Percentiles rank a stretch among this genome's conserved stretches.
Evolutionary conservation across 2,797 vertebrate species (phyloP).

Genomic region (Amniataba percoides): DNA sequence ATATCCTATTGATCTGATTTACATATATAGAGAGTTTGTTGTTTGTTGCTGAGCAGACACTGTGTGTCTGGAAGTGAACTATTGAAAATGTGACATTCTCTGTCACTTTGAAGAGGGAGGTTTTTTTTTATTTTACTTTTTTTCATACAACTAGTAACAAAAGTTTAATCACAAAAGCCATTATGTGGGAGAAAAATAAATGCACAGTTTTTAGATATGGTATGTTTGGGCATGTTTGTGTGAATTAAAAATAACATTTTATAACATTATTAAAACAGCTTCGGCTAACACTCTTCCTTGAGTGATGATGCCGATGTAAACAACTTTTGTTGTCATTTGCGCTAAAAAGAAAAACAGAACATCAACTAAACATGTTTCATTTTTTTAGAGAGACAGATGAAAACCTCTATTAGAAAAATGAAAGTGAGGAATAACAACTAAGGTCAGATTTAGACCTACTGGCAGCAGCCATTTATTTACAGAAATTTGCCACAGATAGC

Average conservation of each 20-base stretch:
- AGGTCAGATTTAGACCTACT: no score
- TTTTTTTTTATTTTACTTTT: background rate
- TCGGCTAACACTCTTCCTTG: background rate
- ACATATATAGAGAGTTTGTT: conserved; percentile 85
- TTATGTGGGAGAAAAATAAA: background rate
- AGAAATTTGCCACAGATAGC: background rate
- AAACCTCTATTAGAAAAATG: background rate
- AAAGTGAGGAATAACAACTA: no score
- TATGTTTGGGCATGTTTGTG: background rate
- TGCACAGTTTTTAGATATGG: background rate
- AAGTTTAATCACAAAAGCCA: conserved; percentile 34
- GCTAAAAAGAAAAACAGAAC: background rate
- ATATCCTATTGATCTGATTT: conserved; percentile 89
- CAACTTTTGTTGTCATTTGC: no score
- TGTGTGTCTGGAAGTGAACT: conserved; percentile 74
- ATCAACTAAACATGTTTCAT: background rate
- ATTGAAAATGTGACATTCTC: conserved; percentile 76
- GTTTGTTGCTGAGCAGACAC: conserved; percentile 82
- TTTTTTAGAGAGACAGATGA: background rate
- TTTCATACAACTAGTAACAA: conserved; percentile 13
- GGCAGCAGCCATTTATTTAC: background rate
- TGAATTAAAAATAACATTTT: background rate
- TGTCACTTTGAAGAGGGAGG: conserved; percentile 57
- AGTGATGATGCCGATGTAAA: background rate
- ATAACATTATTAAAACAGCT: background rate